Base-by-base conservation (phyloP, 2,113 vertebrate genomes). In the Nycticorax nycticorax region DNA sequence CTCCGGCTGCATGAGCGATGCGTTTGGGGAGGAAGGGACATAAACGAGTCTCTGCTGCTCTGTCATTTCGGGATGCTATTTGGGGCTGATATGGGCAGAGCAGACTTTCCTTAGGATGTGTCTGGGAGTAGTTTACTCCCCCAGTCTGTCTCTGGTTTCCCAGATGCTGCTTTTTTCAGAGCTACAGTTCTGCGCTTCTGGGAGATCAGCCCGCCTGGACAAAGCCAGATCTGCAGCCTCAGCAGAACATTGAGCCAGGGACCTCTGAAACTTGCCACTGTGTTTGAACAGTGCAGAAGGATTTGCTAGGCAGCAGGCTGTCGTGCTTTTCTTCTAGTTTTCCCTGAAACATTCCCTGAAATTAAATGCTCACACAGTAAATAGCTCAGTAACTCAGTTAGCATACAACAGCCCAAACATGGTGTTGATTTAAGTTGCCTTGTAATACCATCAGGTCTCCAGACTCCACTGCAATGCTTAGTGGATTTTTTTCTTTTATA, bases 191-290 rank as follows among this genome's bases (percentile, higher is more conserved):
- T 68, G 84, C 56, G 72, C 76, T 87, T 88, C 69, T 93, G 96
- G 76, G 95, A 94, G 84, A 93, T 85, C 69, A 72, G 88, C 91
- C 95, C 1, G 0, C 82, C 71, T 80, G 93, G 92, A 88, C 92
- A 93, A 91, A 93, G 87, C 60, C 82, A 90, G 67, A 84, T 90
- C 86, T 95, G 95, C 95, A 96, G 53, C 41, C 74, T 95, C 95
- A 97, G 92, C 94, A 94, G 86, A 87, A 76, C 47, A 16, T 15
- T 57, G 66, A 92, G 94, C 95, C 91, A 82, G 92, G 47, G 86
- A 75, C 89, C 73, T 96, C 86, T 94, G 80, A 94, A 94, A 91
- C 69, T 93, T 92, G 93, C 68, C 62, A 14, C 86, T 79, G 66
- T 89, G 72, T 94, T 91, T 92, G 76, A 85, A 89, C 83, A 94